A percentile compares a stretch with the other conserved stretches of the same genome.
Evolutionary conservation across 2,113 vertebrate species (phyloP).

Genomic region (Cheirogaleus medius): DNA sequence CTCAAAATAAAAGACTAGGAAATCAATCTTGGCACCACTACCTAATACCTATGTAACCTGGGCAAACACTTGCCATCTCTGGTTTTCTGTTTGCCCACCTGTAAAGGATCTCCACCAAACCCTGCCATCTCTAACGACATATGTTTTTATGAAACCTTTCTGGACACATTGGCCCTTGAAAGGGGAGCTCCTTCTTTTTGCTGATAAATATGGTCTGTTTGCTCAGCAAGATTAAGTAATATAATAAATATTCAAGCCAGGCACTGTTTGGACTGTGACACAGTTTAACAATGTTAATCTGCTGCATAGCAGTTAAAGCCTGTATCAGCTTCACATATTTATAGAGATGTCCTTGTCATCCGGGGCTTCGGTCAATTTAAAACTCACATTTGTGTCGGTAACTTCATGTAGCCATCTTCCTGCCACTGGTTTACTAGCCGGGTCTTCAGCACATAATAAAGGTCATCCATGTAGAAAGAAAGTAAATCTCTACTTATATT

Average conservation of each 20-base stretch:
- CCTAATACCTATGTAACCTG: background rate
- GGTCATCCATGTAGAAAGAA: background rate
- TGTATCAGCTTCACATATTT: slow-evolving; percentile 52
- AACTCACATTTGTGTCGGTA: slow-evolving; percentile 2
- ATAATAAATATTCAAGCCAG: slow-evolving; percentile 70
- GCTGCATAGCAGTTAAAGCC: slow-evolving; percentile 15
- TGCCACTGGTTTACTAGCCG: background rate
- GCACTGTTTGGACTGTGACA: slow-evolving; percentile 44
- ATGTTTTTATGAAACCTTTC: background rate
- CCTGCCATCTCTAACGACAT: background rate
- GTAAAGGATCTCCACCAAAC: background rate
- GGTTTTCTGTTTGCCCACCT: background rate
- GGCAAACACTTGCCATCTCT: background rate
- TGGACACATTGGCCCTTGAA: background rate
- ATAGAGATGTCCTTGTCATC: slow-evolving; percentile 57
- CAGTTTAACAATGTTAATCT: slow-evolving; percentile 69
- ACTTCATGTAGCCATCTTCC: slow-evolving; percentile 2
- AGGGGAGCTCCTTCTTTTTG: background rate
- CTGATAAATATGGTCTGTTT: slow-evolving; percentile 69
- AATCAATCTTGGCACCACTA: background rate
- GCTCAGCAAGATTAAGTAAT: slow-evolving; percentile 68
- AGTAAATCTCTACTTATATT: background rate
- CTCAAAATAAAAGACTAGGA: background rate
- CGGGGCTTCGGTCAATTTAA: slow-evolving; percentile 10
- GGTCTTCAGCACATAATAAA: slow-evolving; percentile 17